Evolutionary conservation across 2,888 invertebrate genomes (phyloP), one percentile per base, ranked within the genome.

Genomic region (Apantesis nais): DNA sequence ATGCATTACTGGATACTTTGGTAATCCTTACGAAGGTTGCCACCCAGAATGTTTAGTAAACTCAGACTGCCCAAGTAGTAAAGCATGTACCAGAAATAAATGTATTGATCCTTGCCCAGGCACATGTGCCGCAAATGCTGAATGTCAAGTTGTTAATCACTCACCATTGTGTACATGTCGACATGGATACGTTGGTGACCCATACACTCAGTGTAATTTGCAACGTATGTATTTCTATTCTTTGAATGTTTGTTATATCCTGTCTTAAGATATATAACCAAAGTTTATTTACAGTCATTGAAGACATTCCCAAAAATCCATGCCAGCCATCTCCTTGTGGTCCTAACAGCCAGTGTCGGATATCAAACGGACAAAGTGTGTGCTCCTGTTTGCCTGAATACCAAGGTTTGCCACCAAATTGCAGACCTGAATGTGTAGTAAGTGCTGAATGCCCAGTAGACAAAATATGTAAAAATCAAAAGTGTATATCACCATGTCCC

Each of bases 1-100:
- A 69, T 98, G 98, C 84, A 89, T 97, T 29, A 93, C 95, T 4
- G 97, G 97, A 62, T 97, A 97, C 84, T 96, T 96, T 76, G 98
- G 98, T 74, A 97, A 98, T 90, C 97, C 98, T n/a, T 97, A 97
- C 79, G 97, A 97, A 90, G 96, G 96, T 62, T 97, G 97, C 85
- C 95, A 97, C 73, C 97, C 97, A 37, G 97, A 97, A 92, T 97
- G 97, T 86, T 92, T 96, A 8, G 91, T 97, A 0, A 97, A 97
- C 88, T 96, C 97, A 0, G 97, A 97, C 85, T 97, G 97, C 87
- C 91, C 96, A 0, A 96, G 97, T 67, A 96, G 96, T 78, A 96
- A 92, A 85, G 97, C 97, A 9, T 97, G 97, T 85, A 95, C 96
- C 16, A 96, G 96, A 84, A 96, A 96, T 84, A 97, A 97, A 90